Base-by-base conservation (phyloP, 2,888 invertebrate species). In the Epinotia nisella region DNA sequence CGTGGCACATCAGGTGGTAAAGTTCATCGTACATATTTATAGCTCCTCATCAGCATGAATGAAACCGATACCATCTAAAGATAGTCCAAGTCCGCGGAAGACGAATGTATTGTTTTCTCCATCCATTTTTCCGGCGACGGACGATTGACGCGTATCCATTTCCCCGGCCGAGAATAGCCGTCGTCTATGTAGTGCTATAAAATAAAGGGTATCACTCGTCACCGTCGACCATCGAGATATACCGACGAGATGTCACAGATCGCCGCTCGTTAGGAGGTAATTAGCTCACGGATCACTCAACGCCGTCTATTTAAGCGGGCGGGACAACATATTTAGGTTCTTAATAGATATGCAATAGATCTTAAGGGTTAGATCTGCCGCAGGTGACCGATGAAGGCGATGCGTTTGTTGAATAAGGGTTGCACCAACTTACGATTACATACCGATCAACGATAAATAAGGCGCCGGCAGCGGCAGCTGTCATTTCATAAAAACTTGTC, bases 121-220 rank as follows among this genome's bases (percentile, higher is more conserved):
- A 87, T 83, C 78, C 79, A 81, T 82, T 89, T 89, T 86, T 86
- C 83, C 82, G 82, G 73, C 76, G 81, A 78, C 76, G 80, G 85
- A 86, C 90, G 90, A 91, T 91, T 91, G 91, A 90, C 90, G 87
- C 89, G 90, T 93, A 89, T 93, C 88, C 92, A 92, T 93, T 93
- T 93, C 93, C 91, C 87, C 83, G 82, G 83, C 78, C 85, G 77
- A 89, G 87, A 92, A 92, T 91, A 92, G 87, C 82, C 79, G 70
- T 83, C 84, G 81, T 83, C 82, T 80, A 78, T 79, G 80, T 70
- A 82, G 79, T 81, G 79, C 87, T 89, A 92, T 92, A 90, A 92
- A 92, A 92, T 93, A 92, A 93, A 93, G 86, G 90, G 85, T 84
- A 87, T 93, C 92, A 88, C 81, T 93, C 92, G 84, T 85, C 92